These are phyloP conservation scores for Diachasma alloeum DNA, from an alignment of 1,140 invertebrate species.

Conservation along the genomic window DNA sequence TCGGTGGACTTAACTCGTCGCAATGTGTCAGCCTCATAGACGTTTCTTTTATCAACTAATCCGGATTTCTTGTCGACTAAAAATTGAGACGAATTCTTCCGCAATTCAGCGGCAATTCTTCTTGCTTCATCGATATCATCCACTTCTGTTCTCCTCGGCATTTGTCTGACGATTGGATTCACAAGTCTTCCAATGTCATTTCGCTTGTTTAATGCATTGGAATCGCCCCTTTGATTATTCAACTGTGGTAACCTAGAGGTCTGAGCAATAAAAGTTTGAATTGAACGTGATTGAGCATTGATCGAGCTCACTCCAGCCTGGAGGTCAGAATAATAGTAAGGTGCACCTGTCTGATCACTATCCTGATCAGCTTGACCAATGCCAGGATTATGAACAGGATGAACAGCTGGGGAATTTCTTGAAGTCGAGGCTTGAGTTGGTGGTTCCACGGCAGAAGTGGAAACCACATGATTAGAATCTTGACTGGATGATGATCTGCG, in stretches of 20 bases:
- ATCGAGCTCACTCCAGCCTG: slow-evolving; percentile 37
- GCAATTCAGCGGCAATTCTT: slow-evolving; percentile 70
- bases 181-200: slow-evolving; percentile 80
- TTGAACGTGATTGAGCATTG: slow-evolving; percentile 41
- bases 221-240: slow-evolving; percentile 74
- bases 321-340: slow-evolving; percentile 90
- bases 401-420: neutral
- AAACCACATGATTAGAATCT: slow-evolving; percentile 39
- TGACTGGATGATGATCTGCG: slow-evolving; percentile 53
- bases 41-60: slow-evolving; percentile 77
- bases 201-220: slow-evolving; percentile 69
- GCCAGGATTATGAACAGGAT: neutral
- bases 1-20: slow-evolving; percentile 68
- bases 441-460: slow-evolving; percentile 26
- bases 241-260: slow-evolving; percentile 60
- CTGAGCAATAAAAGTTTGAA: slow-evolving; percentile 38
- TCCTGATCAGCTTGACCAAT: slow-evolving; percentile 23
- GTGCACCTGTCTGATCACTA: slow-evolving; percentile 65
- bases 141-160: slow-evolving; percentile 53
- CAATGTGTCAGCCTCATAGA: slow-evolving; percentile 75
- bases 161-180: slow-evolving; percentile 71
- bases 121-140: slow-evolving; percentile 64
- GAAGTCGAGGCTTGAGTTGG: neutral
- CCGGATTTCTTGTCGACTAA: slow-evolving; percentile 69
- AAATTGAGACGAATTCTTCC: slow-evolving; percentile 74